phyloP scores from a whole-genome alignment of 2,797 vertebrate species.

The Pyrocephalus nanus region DNA sequence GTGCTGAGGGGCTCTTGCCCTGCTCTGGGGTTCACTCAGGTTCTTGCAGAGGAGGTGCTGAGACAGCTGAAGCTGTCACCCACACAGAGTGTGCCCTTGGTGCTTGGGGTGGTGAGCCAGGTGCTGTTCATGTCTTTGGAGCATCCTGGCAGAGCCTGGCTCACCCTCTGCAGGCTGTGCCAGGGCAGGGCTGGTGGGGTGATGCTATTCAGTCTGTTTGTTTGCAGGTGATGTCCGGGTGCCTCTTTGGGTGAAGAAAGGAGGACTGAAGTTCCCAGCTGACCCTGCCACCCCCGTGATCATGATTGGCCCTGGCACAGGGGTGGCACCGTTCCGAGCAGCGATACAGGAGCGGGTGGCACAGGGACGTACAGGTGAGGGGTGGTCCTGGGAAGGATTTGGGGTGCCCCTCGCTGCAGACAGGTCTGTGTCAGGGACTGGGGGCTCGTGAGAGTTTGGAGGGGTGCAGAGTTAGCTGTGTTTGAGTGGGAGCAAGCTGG shows the following conservation, averaged over 20 bases:
- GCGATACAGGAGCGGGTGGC: conserved; percentile 86
- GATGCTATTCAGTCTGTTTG: not conserved
- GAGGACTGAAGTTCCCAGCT: conserved; percentile 83
- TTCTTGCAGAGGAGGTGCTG: not conserved
- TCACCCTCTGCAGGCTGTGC: rapidly evolving
- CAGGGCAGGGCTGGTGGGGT: not conserved
- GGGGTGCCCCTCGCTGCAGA: not conserved
- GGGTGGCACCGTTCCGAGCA: conserved; percentile 93
- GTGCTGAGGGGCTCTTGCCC: not conserved
- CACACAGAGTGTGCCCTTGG: not conserved
- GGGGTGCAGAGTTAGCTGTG: not conserved
- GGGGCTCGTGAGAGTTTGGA: not conserved
- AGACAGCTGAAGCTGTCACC: not conserved
- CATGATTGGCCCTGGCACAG: conserved; percentile 96
- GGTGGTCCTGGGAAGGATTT: rapidly evolving
- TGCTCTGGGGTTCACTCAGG: not conserved
- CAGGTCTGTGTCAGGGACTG: not conserved
- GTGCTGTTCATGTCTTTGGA: rapidly evolving
- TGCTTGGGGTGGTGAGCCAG: not conserved
- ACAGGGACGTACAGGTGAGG: conserved; percentile 57
- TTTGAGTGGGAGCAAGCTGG: not conserved
- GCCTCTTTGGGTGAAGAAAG: conserved; percentile 91
- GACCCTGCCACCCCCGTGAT: conserved; percentile 78
- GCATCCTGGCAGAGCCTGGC: not conserved
- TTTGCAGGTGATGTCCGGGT: conserved; percentile 78